Percentiles rank a stretch among this genome's conserved stretches.
Evolutionary conservation across 2,888 invertebrate species (phyloP).

Genomic region (Euclidia mi): DNA sequence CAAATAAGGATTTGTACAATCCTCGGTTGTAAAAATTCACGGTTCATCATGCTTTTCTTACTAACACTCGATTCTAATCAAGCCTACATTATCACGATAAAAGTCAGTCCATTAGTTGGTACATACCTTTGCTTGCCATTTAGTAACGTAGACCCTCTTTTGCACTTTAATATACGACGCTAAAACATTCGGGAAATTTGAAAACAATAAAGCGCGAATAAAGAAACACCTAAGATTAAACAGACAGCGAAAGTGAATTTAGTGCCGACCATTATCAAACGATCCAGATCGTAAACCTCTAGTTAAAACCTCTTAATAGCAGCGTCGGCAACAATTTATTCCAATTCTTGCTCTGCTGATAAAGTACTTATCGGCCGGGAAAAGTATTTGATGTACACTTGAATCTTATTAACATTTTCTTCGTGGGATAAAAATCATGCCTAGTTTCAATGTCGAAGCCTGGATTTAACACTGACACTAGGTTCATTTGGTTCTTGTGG

Average conservation of each 20-base stretch:
- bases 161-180: slow-evolving; percentile 5
- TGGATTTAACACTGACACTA: no score
- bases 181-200: slow-evolving; percentile 35
- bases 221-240: slow-evolving; percentile 67
- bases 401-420: slow-evolving; percentile 58
- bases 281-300: slow-evolving; percentile 74
- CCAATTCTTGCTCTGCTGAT: slow-evolving; percentile 68
- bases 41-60: no score
- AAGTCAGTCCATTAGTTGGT: neutral
- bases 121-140: neutral
- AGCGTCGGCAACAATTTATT: slow-evolving; percentile 75
- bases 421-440: neutral
- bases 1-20: no score
- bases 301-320: slow-evolving; percentile 76
- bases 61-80: neutral
- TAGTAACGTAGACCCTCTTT: neutral
- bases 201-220: slow-evolving; percentile 63
- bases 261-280: slow-evolving; percentile 73
- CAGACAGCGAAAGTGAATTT: slow-evolving; percentile 74
- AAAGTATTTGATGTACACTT: slow-evolving; percentile 62
- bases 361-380: slow-evolving; percentile 55
- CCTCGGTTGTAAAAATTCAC: no score
- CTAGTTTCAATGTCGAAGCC: no score
- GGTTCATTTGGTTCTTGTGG: no score
- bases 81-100: neutral